Evolutionary conservation across 2,888 invertebrate species (phyloP).

Genomic region (Drosophila nigricruria): DNA sequence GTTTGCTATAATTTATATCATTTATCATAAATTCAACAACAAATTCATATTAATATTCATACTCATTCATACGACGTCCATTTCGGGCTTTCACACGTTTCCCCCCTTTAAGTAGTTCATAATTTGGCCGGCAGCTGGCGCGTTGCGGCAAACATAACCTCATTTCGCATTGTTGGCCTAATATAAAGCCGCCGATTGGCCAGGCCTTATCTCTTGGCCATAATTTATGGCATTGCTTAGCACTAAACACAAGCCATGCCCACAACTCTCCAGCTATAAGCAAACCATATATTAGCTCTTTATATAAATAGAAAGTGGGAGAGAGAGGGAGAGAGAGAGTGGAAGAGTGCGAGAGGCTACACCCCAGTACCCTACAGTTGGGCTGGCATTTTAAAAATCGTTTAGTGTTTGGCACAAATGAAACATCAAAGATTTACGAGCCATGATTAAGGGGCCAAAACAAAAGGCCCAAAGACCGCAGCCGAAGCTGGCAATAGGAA

Average conservation of each 20-base stretch:
- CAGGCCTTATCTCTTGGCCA: slow-evolving; percentile 54
- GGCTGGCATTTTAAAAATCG: slow-evolving; percentile 72
- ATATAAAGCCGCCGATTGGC: slow-evolving; percentile 56
- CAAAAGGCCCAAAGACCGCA: slow-evolving; percentile 35
- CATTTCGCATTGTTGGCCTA: slow-evolving; percentile 49
- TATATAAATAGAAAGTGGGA: neutral
- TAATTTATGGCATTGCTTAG: slow-evolving; percentile 68
- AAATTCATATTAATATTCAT: neutral
- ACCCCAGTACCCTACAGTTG: neutral
- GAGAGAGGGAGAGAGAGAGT: neutral
- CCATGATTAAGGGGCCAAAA: slow-evolving; percentile 72
- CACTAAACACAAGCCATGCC: slow-evolving; percentile 42
- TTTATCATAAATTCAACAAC: neutral
- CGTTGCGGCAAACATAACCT: slow-evolving; percentile 38
- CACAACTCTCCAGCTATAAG: slow-evolving; percentile 39
- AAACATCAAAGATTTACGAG: slow-evolving; percentile 82
- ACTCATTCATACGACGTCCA: neutral
- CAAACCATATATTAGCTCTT: slow-evolving; percentile 38
- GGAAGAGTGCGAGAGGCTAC: neutral
- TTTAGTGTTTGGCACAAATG: slow-evolving; percentile 80
- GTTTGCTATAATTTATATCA: neutral
- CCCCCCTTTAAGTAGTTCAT: neutral
- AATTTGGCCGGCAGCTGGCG: slow-evolving; percentile 5
- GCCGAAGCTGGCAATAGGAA: slow-evolving; percentile 13
- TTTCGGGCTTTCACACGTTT: neutral